Base-by-base conservation (phyloP, 2,113 vertebrate genomes). In the Puntigrus tetrazona region DNA sequence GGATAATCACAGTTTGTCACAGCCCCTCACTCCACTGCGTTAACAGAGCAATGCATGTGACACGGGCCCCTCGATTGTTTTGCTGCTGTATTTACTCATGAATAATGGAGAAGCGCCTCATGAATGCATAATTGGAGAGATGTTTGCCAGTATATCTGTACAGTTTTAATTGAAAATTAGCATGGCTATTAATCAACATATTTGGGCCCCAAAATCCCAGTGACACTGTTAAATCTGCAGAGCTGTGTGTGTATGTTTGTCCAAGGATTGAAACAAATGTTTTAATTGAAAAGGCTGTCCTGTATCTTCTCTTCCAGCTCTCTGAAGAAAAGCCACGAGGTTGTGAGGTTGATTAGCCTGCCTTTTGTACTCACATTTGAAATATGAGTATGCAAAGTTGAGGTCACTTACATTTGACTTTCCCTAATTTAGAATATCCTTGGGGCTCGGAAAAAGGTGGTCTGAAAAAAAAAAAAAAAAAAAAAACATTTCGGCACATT, bases 21-120 rank as follows among this genome's bases (percentile, higher is more conserved):
- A 87, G 90, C 91, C 89, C 87, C 86, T 90, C 89, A 87, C 88
- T 87, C 89, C 85, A 86, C 82, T 43, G 89, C 86, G 92, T 92
- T 94, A 94, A 94, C 90, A 88, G 90, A 87, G 84, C 88, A 82
- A 90, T 89, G 89, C 88, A 50, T 59, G 45, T 67, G 78, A 67
- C 47, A 67, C 3, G 34, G 10, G 45, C 55, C 69, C 72, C 67
- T 78, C 41, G 27, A 7, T 63, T 31, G 59, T 73, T 50, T 47
- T 69, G 16, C 13, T 34, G 47, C 50, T 67, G 52, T 82, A 59
- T 75, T 85, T 84, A 70, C 45, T 72, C 22, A 70, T 86, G 70
- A 78, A 84, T 72, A 77, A 85, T 79, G 25, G 67, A 41, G 57
- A 82, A 78, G 65, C 61, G 34, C 73, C 1, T n/a, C 63, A 78